phyloP scores from a whole-genome alignment of 2,113 vertebrate species.

The Carassius carassius region DNA sequence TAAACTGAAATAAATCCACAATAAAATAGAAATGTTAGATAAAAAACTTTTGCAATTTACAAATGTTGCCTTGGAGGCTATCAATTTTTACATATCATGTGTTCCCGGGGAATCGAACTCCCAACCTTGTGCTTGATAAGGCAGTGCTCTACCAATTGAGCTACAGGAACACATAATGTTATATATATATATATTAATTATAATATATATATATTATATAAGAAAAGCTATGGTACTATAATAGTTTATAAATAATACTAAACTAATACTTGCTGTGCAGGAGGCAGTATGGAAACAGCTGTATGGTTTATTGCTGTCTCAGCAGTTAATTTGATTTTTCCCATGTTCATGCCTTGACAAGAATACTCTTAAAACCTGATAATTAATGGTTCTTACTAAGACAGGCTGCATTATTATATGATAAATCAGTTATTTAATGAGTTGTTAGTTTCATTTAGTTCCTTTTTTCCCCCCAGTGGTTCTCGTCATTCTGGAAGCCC shows the following conservation, averaged over 20 bases:
- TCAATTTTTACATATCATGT: too few species aligned
- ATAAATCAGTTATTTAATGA: background rate
- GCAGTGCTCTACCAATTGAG: too few species aligned
- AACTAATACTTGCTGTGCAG: background rate
- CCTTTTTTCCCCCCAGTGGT: constrained; percentile 68
- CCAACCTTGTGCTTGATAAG: too few species aligned
- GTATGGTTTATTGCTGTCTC: background rate
- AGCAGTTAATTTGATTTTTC: background rate
- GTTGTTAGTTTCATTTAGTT: background rate
- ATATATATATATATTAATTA: too few species aligned
- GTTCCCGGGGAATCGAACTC: too few species aligned
- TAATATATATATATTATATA: too few species aligned
- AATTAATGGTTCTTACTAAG: background rate
- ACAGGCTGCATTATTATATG: background rate
- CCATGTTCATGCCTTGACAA: constrained; percentile 10
- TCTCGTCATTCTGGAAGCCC: constrained; percentile 85
- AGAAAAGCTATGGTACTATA: too few species aligned
- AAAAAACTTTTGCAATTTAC: too few species aligned
- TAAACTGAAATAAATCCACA: too few species aligned
- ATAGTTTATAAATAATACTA: background rate
- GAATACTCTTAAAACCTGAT: background rate
- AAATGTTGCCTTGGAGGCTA: too few species aligned
- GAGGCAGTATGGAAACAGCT: background rate
- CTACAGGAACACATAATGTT: too few species aligned
- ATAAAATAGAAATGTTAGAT: background rate